phyloP scores from a whole-genome alignment of 2,888 invertebrate genomes.

The Phortica okadai region DNA sequence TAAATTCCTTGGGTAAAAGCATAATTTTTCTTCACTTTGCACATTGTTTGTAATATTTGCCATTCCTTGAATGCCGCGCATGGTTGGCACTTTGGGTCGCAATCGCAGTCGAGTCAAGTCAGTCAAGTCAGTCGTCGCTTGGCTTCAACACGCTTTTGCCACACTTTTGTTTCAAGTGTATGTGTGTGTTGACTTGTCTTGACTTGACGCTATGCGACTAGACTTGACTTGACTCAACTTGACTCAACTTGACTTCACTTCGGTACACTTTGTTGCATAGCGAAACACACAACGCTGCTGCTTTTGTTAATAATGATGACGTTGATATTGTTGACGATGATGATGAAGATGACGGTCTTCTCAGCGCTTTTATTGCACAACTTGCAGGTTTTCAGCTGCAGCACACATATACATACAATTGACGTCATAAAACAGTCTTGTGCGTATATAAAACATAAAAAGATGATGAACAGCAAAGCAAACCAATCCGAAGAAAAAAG shows the following conservation, averaged over 20 bases:
- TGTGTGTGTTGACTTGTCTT: not conserved
- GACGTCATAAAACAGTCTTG: slow-evolving; percentile 16
- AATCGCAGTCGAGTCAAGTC: not conserved
- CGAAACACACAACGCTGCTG: not conserved
- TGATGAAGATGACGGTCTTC: slow-evolving; percentile 45
- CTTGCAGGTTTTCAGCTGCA: not conserved
- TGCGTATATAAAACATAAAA: slow-evolving; percentile 9
- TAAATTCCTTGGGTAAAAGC: slow-evolving; percentile 35
- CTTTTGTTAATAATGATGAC: not conserved
- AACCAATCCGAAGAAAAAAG: slow-evolving; percentile 43
- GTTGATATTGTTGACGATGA: slow-evolving; percentile 51
- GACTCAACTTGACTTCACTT: slow-evolving; percentile 33
- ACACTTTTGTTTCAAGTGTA: not conserved
- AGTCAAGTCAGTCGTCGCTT: slow-evolving; percentile 8
- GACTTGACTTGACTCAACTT: slow-evolving; percentile 23
- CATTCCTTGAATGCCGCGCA: slow-evolving; percentile 58
- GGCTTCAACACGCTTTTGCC: not conserved
- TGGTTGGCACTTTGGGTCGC: slow-evolving; percentile 21
- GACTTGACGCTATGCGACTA: not conserved
- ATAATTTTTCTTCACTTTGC: slow-evolving; percentile 52
- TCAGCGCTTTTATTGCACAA: not conserved
- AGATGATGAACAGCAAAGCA: not conserved
- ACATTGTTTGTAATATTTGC: slow-evolving; percentile 61
- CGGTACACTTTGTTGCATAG: slow-evolving; percentile 15
- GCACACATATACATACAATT: not conserved